Base-by-base conservation (phyloP, 2,113 vertebrate genomes). In the Setophaga petechia region DNA sequence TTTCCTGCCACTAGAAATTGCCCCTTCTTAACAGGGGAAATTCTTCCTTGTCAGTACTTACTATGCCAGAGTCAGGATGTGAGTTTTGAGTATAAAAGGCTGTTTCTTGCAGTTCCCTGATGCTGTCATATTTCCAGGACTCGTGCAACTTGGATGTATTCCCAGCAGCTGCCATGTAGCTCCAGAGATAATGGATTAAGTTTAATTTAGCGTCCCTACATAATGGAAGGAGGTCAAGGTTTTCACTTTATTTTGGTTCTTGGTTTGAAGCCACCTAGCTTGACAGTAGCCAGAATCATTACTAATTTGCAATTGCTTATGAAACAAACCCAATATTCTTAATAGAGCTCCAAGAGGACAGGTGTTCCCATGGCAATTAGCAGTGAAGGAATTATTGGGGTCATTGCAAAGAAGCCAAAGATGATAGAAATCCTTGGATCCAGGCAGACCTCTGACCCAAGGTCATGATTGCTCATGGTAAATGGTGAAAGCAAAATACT, bases 211-310 rank as follows among this genome's bases (percentile, higher is more conserved):
- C 0, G 1, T 28, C 41, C n/a, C 52, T 89, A n/a, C 49, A 67
- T 93, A 88, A 95, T 86, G 77, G 74, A 94, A 92, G 55, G 30
- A 93, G 84, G 88, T 95, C 87, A 85, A 91, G 46, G 76, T 89
- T 96, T 94, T 86, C n/a, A 49, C 72, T 93, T 71, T 47, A 35
- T 90, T 93, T 94, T 79, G 30, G 6, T 84, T 79, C 54, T 71
- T 90, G 77, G 39, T 90, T 94, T 89, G 81, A 86, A 79, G 83
- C 61, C 83, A 90, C 41, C 5, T 49, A 72, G 41, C 18, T 2
- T 92, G 68, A 78, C 65, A 67, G 39, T 78, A 81, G 82, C 72
- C 72, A 84, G 49, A 86, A 88, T 92, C 44, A 21, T 93, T 94
- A 72, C n/a, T 67, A 62, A 86, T 89, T 89, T 93, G 46, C 59